Conservation (phyloP, 2,113 vertebrate genomes). For the Clarias magur region DNA sequence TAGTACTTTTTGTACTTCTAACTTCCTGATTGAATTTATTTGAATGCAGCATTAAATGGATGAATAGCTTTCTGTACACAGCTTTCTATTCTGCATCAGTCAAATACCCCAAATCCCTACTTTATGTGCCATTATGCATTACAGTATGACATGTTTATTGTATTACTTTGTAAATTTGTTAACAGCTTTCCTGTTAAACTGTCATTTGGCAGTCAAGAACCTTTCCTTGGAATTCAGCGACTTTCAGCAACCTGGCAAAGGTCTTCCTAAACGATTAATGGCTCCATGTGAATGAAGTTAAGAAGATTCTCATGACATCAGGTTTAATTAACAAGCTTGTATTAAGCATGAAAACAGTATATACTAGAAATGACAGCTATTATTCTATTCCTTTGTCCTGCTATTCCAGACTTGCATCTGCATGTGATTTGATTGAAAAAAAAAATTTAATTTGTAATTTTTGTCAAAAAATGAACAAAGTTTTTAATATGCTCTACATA, state of each 20-base stretch:
- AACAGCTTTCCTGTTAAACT: conserved; percentile 51
- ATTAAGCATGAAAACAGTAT: conserved; percentile 82
- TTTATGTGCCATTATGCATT: background rate
- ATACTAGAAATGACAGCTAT: conserved; percentile 75
- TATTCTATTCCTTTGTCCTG: conserved; percentile 30
- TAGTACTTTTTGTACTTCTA: background rate
- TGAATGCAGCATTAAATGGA: background rate
- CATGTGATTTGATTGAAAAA: conserved; percentile 67
- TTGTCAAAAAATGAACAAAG: conserved; percentile 78
- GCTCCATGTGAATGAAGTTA: conserved; percentile 73
- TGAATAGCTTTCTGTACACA: background rate
- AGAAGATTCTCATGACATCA: conserved; percentile 71
- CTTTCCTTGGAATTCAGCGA: conserved; percentile 54
- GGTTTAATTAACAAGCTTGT: conserved; percentile 78
- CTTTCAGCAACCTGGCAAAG: conserved; percentile 59
- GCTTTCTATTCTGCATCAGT: background rate
- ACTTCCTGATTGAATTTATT: background rate
- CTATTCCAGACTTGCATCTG: conserved; percentile 66
- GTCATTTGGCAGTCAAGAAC: conserved; percentile 58
- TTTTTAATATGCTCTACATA: conserved; percentile 64
- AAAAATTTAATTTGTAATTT: no score
- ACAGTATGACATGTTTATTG: conserved; percentile 9
- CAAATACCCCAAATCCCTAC: background rate
- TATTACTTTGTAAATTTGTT: conserved; percentile 43
- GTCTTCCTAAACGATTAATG: conserved; percentile 63